Percentiles rank a stretch among this genome's conserved stretches.
Conservation (phyloP, 1,140 invertebrate species). For the Trialeurodes vaporariorum region DNA sequence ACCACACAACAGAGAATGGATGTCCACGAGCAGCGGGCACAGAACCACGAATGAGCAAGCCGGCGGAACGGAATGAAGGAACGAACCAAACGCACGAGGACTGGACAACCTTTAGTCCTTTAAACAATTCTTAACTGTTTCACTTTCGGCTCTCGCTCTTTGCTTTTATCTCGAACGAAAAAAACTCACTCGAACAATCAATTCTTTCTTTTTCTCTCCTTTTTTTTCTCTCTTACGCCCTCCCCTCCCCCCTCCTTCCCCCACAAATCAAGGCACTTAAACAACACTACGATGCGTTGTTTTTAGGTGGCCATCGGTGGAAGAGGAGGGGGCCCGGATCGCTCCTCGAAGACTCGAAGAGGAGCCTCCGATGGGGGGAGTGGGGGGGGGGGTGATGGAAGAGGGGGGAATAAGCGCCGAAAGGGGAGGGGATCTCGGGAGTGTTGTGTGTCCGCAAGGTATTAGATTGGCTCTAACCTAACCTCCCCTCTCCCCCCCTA, state of each 20-base stretch:
- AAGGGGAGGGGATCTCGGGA: no score
- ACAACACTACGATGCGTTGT: background rate
- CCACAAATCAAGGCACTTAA: background rate
- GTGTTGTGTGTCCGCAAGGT: background rate
- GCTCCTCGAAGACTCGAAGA: no score
- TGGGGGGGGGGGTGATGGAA: no score
- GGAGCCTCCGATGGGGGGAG: background rate
- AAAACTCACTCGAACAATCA: background rate
- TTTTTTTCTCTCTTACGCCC: no score
- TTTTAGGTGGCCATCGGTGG: background rate
- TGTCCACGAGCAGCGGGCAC: background rate
- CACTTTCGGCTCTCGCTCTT: background rate
- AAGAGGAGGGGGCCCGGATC: background rate
- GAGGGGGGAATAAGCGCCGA: no score
- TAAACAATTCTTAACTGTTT: conserved; percentile 1
- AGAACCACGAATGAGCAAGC: background rate
- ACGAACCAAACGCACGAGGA: no score
- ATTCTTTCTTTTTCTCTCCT: background rate
- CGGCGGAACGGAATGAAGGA: no score
- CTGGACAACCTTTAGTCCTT: background rate
- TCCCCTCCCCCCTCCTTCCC: no score
- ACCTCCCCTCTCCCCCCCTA: background rate
- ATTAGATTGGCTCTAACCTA: background rate
- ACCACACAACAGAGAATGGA: background rate
- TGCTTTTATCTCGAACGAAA: background rate